Percentiles rank a stretch among this genome's conserved stretches.
Conservation (phyloP, 2,113 vertebrate genomes). For the Pelmatolapia mariae region DNA sequence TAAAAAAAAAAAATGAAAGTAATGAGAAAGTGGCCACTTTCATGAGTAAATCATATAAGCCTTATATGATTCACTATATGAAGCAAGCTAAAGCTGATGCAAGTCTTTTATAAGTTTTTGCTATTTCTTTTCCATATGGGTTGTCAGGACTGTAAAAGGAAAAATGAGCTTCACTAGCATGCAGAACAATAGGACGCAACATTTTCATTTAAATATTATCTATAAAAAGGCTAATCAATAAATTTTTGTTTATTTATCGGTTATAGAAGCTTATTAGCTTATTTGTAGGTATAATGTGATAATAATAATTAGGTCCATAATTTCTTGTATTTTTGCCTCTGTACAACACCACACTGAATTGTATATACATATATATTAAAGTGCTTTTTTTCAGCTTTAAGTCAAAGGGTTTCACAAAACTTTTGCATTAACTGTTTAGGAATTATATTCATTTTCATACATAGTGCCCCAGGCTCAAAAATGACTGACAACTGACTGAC, state of each 20-base stretch:
- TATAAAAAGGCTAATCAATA: neutral
- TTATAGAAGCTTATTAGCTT: neutral
- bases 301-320: neutral
- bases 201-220: neutral
- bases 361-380: neutral
- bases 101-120: neutral
- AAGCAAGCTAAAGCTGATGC: neutral
- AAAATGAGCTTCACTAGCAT: neutral
- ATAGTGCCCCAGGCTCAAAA: neutral
- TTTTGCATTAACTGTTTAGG: neutral
- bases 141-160: neutral
- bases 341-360: neutral
- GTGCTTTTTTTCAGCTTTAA: neutral
- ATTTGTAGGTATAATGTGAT: neutral
- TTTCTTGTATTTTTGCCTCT: neutral
- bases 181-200: neutral
- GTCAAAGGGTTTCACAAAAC: neutral
- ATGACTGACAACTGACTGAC: neutral
- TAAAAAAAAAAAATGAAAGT: too few species aligned
- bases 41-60: neutral
- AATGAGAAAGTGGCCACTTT: too few species aligned
- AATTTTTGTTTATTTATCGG: neutral
- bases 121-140: neutral
- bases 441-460: neutral
- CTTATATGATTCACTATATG: neutral